A percentile compares a stretch with the other conserved stretches of the same genome.
phyloP scores from a whole-genome alignment of 2,888 invertebrate genomes.

The Yponomeuta malinellus region DNA sequence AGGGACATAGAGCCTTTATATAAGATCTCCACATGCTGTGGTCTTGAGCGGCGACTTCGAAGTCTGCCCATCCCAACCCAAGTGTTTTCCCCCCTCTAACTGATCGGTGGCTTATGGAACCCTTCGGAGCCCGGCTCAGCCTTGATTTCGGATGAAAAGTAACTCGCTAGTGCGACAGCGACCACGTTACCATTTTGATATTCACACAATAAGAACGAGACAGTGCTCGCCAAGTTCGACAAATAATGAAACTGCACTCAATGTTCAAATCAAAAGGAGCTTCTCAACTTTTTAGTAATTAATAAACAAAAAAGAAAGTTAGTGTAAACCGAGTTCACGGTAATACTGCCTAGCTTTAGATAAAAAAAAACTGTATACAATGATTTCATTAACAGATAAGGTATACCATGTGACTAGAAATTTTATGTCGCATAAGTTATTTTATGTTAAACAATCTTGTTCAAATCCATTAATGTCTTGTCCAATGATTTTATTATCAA shows the following conservation, averaged over 20 bases:
- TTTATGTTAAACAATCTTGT: constrained; percentile 26
- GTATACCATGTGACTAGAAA: constrained; percentile 41
- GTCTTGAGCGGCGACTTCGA: too few relatives aligned
- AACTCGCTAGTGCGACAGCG: constrained; percentile 21
- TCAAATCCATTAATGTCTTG: constrained; percentile 25
- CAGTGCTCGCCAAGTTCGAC: constrained; percentile 71
- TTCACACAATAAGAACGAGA: constrained; percentile 28
- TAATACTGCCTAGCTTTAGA: constrained; percentile 70
- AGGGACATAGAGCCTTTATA: too few relatives aligned
- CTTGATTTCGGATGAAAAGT: background rate
- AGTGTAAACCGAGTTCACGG: constrained; percentile 57
- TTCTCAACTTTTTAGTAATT: constrained; percentile 72
- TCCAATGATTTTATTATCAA: constrained; percentile 32
- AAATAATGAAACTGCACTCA: constrained; percentile 73
- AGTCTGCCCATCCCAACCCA: too few relatives aligned
- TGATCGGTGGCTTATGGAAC: too few relatives aligned
- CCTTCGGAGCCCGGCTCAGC: background rate
- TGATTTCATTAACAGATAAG: constrained; percentile 49
- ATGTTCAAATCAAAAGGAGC: constrained; percentile 76
- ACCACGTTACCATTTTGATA: background rate
- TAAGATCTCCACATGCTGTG: too few relatives aligned
- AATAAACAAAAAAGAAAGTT: constrained; percentile 49
- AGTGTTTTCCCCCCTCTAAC: too few relatives aligned
- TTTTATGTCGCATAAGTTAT: constrained; percentile 46
- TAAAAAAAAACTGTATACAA: constrained; percentile 63